These are phyloP conservation scores for Datnioides undecimradiatus DNA, from an alignment of 2,113 vertebrate species.

Conservation along the genomic window DNA sequence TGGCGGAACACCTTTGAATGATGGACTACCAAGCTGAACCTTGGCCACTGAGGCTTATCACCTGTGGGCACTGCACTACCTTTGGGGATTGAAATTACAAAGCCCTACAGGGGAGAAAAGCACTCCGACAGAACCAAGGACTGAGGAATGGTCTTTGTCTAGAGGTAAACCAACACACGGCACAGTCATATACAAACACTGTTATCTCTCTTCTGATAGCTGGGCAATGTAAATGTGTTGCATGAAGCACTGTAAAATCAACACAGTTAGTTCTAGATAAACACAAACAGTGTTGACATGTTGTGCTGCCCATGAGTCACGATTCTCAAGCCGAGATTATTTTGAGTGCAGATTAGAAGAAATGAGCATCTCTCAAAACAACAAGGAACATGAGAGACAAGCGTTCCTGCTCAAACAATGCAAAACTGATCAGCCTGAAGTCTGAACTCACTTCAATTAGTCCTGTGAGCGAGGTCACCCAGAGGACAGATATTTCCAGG, in stretches of 20 bases:
- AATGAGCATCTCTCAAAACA: constrained; percentile 34
- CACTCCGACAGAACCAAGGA: not conserved
- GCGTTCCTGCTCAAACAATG: not conserved
- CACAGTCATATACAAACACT: not conserved
- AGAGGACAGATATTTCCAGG: not conserved
- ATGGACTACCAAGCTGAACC: constrained; percentile 10
- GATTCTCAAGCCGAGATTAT: constrained; percentile 36
- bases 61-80: constrained; percentile 11
- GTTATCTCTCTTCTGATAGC: not conserved
- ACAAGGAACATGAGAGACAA: not conserved
- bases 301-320: constrained; percentile 24
- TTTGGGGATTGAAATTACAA: constrained; percentile 24
- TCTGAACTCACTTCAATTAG: not conserved
- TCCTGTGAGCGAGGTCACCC: constrained; percentile 13
- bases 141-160: constrained; percentile 33
- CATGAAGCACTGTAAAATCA: not conserved
- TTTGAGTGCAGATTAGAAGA: constrained; percentile 34
- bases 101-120: not conserved
- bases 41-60: constrained; percentile 4
- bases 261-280: constrained; percentile 27
- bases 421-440: not conserved
- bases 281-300: constrained; percentile 39
- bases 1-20: not conserved
- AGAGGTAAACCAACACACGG: constrained; percentile 57
- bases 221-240: not conserved